phyloP scores from a whole-genome alignment of 2,113 vertebrate species.

The Sinocyclocheilus maitianheensis region DNA sequence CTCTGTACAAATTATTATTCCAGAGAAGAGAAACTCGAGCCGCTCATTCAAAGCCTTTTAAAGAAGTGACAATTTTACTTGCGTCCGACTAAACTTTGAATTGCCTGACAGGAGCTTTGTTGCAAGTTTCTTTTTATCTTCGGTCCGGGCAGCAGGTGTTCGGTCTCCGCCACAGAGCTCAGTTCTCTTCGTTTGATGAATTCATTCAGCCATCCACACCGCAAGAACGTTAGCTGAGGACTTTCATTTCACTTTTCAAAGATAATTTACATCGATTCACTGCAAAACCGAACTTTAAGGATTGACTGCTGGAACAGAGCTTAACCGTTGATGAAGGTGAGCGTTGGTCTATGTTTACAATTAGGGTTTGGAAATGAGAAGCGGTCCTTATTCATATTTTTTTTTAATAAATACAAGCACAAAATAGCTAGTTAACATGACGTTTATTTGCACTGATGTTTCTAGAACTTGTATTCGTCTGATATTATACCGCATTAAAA shows the following conservation, averaged over 20 bases:
- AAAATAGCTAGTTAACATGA: no score
- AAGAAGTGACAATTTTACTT: neutral
- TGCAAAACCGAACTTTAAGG: neutral
- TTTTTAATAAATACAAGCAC: neutral
- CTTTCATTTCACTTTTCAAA: neutral
- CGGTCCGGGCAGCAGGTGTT: constrained; percentile 28
- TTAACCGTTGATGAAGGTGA: neutral
- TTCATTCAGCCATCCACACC: neutral
- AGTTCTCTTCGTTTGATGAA: neutral
- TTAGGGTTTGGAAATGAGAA: neutral
- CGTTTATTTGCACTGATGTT: neutral
- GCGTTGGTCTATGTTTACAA: neutral
- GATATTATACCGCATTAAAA: neutral
- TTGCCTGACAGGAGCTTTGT: neutral
- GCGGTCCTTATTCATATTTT: neutral
- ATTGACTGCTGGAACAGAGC: neutral
- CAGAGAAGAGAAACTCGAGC: neutral
- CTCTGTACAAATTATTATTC: neutral
- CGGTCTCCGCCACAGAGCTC: neutral
- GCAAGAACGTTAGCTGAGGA: neutral
- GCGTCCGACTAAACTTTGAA: neutral
- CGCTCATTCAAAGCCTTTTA: neutral
- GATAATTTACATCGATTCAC: neutral
- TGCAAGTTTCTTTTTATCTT: neutral
- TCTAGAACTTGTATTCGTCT: neutral